Percentiles rank a stretch among this genome's conserved stretches.
These are phyloP conservation scores for Drosophila carrolli DNA, from an alignment of 1,140 invertebrate species.

Conservation along the genomic window DNA sequence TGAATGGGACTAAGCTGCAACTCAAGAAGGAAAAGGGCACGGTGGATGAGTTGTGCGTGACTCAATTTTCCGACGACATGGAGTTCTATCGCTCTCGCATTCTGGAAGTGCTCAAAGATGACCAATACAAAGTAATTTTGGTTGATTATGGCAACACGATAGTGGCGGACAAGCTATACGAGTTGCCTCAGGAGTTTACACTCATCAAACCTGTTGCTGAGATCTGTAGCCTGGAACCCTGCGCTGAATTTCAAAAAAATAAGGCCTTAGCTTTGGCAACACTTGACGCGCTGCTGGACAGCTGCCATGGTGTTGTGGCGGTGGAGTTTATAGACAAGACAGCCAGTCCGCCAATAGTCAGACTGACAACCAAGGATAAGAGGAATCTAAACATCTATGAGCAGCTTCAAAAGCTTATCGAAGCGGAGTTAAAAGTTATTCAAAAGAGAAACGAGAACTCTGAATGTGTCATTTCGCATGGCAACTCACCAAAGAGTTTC, in stretches of 20 bases:
- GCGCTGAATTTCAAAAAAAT: slow-evolving; percentile 32
- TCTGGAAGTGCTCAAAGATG: slow-evolving; percentile 48
- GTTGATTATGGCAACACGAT: slow-evolving; percentile 90
- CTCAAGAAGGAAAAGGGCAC: slow-evolving; percentile 16
- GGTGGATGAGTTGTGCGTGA: slow-evolving; percentile 61
- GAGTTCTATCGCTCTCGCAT: slow-evolving; percentile 69
- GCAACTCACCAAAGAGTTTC: slow-evolving; percentile 89
- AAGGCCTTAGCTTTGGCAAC: slow-evolving; percentile 51
- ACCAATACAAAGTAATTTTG: slow-evolving; percentile 86
- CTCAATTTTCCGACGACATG: slow-evolving; percentile 52
- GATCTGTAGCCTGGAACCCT: slow-evolving; percentile 86
- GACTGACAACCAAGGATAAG: slow-evolving; percentile 50
- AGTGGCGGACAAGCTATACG: slow-evolving; percentile 86
- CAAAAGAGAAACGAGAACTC: slow-evolving; percentile 42
- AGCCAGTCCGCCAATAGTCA: slow-evolving; percentile 45
- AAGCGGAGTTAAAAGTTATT: slow-evolving; percentile 30
- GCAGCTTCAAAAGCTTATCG: slow-evolving; percentile 59
- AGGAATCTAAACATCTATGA: slow-evolving; percentile 57
- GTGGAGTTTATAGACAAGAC: slow-evolving; percentile 64
- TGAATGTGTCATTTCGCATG: slow-evolving; percentile 86
- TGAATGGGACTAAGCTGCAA: slow-evolving; percentile 45
- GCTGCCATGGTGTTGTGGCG: slow-evolving; percentile 74
- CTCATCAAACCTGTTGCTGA: slow-evolving; percentile 87
- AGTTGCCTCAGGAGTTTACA: slow-evolving; percentile 87
- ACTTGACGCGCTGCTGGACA: slow-evolving; percentile 65